Conservation (phyloP, 2,113 vertebrate species). For the Xenus cinereus region DNA sequence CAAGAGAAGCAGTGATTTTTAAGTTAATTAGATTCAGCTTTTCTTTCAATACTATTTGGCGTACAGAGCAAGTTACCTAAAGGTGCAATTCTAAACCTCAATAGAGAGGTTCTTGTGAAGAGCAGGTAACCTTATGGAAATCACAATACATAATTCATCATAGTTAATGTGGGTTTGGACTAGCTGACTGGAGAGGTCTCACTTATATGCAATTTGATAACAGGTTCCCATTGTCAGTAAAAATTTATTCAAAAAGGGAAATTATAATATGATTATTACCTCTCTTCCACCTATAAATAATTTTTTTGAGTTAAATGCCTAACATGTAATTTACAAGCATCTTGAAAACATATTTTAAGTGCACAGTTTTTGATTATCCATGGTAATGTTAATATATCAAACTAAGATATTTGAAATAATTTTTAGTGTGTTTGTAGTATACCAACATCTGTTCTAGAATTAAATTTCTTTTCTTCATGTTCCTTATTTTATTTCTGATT, state of each 20-base stretch:
- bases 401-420: not conserved
- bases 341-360: not conserved
- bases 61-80: not conserved
- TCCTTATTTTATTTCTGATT: not conserved
- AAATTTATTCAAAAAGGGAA: not conserved
- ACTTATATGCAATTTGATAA: not conserved
- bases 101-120: not conserved
- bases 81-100: not conserved
- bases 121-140: slow-evolving; percentile 20
- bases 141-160: not conserved
- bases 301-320: not conserved
- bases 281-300: not conserved
- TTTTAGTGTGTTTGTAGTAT: not conserved
- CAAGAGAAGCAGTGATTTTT: not conserved
- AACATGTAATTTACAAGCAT: not conserved
- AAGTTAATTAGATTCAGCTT: slow-evolving; percentile 45
- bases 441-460: not conserved
- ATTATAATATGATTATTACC: not conserved
- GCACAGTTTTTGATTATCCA: not conserved
- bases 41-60: not conserved
- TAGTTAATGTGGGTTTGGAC: not conserved
- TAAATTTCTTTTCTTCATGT: not conserved
- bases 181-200: slow-evolving; percentile 17
- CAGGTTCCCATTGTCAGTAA: slow-evolving; percentile 1
- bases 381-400: not conserved